Base-by-base conservation (phyloP, 2,888 invertebrate genomes). In the Drosophila mercatorum region DNA sequence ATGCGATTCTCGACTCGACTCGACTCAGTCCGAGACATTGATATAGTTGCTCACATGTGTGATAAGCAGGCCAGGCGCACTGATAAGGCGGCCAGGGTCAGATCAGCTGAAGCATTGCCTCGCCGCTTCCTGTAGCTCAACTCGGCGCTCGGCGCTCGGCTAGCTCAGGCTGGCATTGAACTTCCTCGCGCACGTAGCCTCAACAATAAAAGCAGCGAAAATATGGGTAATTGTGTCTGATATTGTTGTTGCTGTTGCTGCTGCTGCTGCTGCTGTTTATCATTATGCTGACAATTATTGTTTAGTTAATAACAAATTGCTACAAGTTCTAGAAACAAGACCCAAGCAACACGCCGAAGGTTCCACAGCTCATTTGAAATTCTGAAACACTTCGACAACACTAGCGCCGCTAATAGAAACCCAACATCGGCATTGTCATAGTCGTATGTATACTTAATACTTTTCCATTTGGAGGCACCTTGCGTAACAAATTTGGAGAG, bases 181-280 rank as follows among this genome's bases (percentile, higher is more conserved):
- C 73, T 70, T 68, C 59, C 56, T 59, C 38, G 59, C 14, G 58
- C 73, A 82, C 75, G 71, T 83, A 68, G 60, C 31, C 60, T 57
- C 60, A 64, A 26, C 52, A 53, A 62, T 49, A 67, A 76, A 51
- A 52, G 60, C 65, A 66, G 47, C 64, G 60, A 80, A 51, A 80
- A 85, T 86, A 72, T 86, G 71, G 90, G 90, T 86, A 86, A 86
- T 86, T 86, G 90, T 90, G 87, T 77, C 78, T 79, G 63, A 52
- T 38, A 52, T 43, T 68, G 59, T 64, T 47, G 56, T 38, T 61
- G 62, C 47, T 44, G 60, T 31, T 61, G 62, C 44, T 51, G 60
- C 46, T 67, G 55, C 34, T 22, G 68, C 47, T 53, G 56, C 57
- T 65, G 56, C 49, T 36, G 66, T 72, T 86, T 71, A 76, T 74